Evolutionary conservation across 2,888 invertebrate species (phyloP).

Genomic region (Macaria notata): DNA sequence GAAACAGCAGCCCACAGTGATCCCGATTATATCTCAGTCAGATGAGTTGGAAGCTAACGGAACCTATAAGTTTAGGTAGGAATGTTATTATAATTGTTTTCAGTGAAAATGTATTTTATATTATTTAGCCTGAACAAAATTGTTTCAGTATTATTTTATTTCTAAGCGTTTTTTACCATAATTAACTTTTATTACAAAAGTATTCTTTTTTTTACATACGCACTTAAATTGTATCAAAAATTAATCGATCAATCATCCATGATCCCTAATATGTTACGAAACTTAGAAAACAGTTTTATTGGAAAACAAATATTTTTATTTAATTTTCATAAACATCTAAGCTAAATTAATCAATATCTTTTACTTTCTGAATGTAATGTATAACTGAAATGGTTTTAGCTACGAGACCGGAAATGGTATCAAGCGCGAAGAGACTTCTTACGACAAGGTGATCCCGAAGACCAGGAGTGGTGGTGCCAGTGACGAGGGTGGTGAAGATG

Average conservation of each 20-base stretch:
- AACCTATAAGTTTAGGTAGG: conserved; percentile 77
- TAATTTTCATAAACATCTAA: no score
- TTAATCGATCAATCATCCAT: no score
- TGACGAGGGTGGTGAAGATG: conserved; percentile 80
- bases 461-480: conserved; percentile 63
- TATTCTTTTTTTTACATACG: no score
- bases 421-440: conserved; percentile 87
- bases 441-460: conserved; percentile 83
- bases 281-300: no score
- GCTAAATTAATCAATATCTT: no score
- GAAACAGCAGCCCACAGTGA: conserved; percentile 62
- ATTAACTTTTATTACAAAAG: no score
- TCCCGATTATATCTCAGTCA: conserved; percentile 78
- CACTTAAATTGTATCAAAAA: no score
- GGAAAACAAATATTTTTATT: no score
- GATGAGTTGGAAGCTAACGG: conserved; percentile 78
- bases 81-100: neutral
- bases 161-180: no score
- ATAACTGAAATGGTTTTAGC: conserved; percentile 56
- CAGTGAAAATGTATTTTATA: conserved; percentile 2
- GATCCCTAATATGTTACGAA: no score
- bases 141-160: conserved; percentile 1
- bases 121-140: neutral
- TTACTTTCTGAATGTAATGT: no score
- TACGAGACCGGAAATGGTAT: conserved; percentile 91